Evolutionary conservation across 2,797 vertebrate genomes (phyloP), one percentile per base, ranked within the genome.

Genomic region (Gadopsis marmoratus): DNA sequence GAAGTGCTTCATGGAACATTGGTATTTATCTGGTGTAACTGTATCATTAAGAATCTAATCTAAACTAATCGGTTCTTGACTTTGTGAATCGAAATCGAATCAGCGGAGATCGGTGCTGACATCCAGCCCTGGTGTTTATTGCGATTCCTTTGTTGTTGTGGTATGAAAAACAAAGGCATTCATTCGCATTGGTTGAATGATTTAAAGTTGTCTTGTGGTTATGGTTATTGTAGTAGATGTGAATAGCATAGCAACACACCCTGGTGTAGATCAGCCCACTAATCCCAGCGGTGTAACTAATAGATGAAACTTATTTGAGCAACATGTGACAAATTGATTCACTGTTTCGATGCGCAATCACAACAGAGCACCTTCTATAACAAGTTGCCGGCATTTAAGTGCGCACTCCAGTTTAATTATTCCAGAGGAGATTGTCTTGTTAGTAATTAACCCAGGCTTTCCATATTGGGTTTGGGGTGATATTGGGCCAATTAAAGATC

Each of bases 401-500:
- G 55, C 70, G 50, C 45, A 62, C 79, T 85, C 72, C 45, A 13
- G 1, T 69, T 78, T 75, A 73, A 87, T 91, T 81, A 83, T 82
- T 80, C 81, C 71, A 64, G 66, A 77, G 60, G 63, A 74, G 78
- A 76, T 70, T 80, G 71, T 77, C 91, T 88, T 76, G 85, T 89
- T 89, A 84, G 88, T 90, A 77, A 90, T 88, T 90, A 91, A 88
- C 89, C 84, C 76, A n/a, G 68, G 39, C 70, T 80, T 71, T 87
- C 80, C 43, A 50, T 76, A 56, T 62, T 71, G 74, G 78, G 61
- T 82, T 81, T 61, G 39, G 54, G 86, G 78, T 75, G 77, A 86
- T 89, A 88, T 87, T 62, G 64, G 79, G 72, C 85, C 91, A 89
- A 89, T 93, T 90, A 89, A 78, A 83, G 78, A 92, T 92, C 89